These are phyloP conservation scores for Pelvicachromis taeniatus DNA, from an alignment of 2,113 vertebrate genomes.

Conservation along the genomic window DNA sequence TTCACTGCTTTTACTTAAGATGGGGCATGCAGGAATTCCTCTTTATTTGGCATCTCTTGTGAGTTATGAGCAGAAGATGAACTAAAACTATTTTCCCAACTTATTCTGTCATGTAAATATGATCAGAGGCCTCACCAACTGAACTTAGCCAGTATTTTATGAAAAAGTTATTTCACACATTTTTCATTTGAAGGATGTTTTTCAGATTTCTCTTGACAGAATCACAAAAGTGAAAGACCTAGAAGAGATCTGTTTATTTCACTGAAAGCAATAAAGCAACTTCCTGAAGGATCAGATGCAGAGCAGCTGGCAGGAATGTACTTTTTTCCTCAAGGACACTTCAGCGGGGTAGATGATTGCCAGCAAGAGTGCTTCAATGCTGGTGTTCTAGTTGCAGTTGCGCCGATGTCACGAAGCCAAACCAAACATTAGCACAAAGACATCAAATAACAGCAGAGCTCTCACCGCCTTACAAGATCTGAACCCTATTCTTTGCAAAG, in stretches of 20 bases:
- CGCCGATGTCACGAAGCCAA: slow-evolving; percentile 13
- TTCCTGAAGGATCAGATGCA: neutral
- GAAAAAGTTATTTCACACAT: neutral
- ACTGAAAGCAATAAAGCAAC: neutral
- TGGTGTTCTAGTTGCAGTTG: slow-evolving; percentile 4
- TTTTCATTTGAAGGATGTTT: neutral
- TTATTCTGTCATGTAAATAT: neutral
- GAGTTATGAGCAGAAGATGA: neutral
- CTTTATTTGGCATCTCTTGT: neutral
- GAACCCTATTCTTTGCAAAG: neutral
- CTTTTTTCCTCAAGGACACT: slow-evolving; percentile 28
- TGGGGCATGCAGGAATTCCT: neutral
- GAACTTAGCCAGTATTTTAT: neutral
- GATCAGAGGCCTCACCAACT: neutral
- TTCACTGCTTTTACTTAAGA: neutral
- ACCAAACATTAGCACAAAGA: slow-evolving; percentile 22
- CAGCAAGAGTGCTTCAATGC: neutral
- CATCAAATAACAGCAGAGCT: slow-evolving; percentile 1
- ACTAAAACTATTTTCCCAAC: neutral
- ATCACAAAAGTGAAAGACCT: neutral
- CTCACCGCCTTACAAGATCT: neutral
- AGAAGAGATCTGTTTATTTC: neutral
- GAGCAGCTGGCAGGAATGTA: slow-evolving; percentile 19
- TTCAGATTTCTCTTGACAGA: neutral
- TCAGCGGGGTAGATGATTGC: neutral